Percentiles rank a stretch among this genome's conserved stretches.
Conservation (phyloP, 2,888 invertebrate genomes). For the Mamestra brassicae region DNA sequence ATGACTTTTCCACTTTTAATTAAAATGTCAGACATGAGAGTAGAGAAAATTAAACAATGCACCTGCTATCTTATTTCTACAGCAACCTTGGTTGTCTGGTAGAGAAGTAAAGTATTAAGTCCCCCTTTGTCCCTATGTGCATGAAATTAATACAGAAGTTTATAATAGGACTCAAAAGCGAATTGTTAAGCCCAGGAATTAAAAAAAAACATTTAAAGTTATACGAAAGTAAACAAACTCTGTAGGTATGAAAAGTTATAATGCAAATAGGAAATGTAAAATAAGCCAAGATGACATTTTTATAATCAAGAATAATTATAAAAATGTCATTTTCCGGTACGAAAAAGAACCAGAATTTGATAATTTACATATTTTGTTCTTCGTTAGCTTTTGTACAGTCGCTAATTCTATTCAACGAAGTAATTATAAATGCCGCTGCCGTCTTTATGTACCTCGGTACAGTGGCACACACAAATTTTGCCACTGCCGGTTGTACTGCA, state of each 20-base stretch:
- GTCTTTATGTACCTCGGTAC: slow-evolving; percentile 49
- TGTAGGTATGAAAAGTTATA: slow-evolving; percentile 11
- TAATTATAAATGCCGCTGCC: slow-evolving; percentile 49
- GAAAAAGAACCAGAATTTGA: slow-evolving; percentile 25
- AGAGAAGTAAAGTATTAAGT: too few species aligned
- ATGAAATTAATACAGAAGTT: too few species aligned
- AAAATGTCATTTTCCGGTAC: slow-evolving; percentile 27
- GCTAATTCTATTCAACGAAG: slow-evolving; percentile 45
- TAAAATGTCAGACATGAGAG: not conserved
- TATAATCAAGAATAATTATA: slow-evolving; percentile 34
- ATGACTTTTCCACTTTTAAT: not conserved
- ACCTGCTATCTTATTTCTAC: too few species aligned
- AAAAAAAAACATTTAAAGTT: slow-evolving; percentile 14
- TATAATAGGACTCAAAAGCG: slow-evolving; percentile 2
- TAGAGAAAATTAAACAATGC: not conserved
- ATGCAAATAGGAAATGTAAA: slow-evolving; percentile 29
- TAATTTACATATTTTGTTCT: slow-evolving; percentile 29
- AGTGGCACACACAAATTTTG: slow-evolving; percentile 54
- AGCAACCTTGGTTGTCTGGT: too few species aligned
- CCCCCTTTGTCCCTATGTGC: too few species aligned
- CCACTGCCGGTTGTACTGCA: slow-evolving; percentile 54
- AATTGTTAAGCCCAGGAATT: not conserved
- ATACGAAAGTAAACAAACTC: slow-evolving; percentile 21
- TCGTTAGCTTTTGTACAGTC: slow-evolving; percentile 26
- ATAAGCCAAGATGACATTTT: slow-evolving; percentile 5